Base-by-base conservation (phyloP, 2,888 invertebrate species). In the Antheraea assamensis region DNA sequence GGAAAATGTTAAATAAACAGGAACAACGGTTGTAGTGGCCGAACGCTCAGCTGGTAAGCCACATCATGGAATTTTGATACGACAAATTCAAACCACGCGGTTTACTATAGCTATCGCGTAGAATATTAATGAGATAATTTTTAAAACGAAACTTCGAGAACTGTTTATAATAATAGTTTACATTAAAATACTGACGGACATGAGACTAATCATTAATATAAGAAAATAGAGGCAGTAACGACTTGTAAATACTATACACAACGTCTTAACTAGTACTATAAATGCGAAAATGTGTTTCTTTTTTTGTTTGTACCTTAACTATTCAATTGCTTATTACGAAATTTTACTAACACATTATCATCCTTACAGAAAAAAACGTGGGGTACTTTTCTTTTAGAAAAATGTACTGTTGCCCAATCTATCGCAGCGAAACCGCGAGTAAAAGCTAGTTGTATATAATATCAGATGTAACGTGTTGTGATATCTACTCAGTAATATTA, bases 1-100 rank as follows among this genome's bases (percentile, higher is more conserved):
- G 90, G 90, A 90, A 90, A 90, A 87, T 84, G 80, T 81, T 84
- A 81, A 81, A 87, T 85, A 84, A 83, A 85, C 83, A 88, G 87
- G 86, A 87, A 88, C 86, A 86, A 89, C 84, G 85, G 81, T 79
- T 82, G 77, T 78, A 78, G 73, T 75, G 73, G 74, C 77, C 78
- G 77, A 75, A 76, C 74, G 76, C 82, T 81, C 81, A 81, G 79
- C 80, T 80, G 78, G 71, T 61, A 52, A 75, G 64, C 66, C 55
- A n/a, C 74, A 72, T 78, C 77, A 81, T 78, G 76, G 75, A 83
- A 81, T 78, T 80, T 77, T 80, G 74, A 78, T 79, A 77, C 79
- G 79, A 76, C 77, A 71, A 64, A 64, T 64, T 64, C 61, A 64
- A 71, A 73, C 73, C 71, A 74, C 72, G 74, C 77, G 68, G 79